Evolutionary conservation across 30 jellyfish, hydroid and myxozoan species (phyloP), one percentile per base, ranked within the genome.

Genomic region (Aurelia sp.): DNA sequence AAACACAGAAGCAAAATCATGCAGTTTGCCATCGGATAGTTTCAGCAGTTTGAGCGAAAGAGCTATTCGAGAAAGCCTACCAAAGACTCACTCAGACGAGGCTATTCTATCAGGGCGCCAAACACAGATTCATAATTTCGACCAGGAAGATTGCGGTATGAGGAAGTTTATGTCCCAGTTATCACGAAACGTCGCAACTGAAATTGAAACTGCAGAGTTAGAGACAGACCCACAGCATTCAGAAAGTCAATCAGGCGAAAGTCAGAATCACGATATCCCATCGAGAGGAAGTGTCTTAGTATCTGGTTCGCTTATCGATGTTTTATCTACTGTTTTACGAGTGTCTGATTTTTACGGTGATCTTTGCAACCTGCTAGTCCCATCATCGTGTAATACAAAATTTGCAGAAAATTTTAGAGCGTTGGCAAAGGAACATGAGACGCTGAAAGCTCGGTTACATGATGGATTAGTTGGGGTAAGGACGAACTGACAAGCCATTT

Each of bases 221-320:
- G 27, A 13, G 21, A 3, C 64, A 35, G 81, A 70, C 31, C 44
- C 3, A 4, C 64, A 17, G 13, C 22, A 20, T 6, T 37, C 55
- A 16, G 55, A 44, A 44, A 44, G 55, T 16, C 55, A 44, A 2
- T 44, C 55, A 13, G 15, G 55, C 10, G 55, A 44, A 44, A 44
- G 55, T 10, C 55, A 44, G 15, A 44, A 8, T 18, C 15, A 4
- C 11, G 71, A 16, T 13, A 4, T 82, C 40, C 91, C 91, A 69
- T 20, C 20, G 4, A 50, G 33, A 69, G 91, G 91, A 4, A 19
- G 69, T 6, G 59, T 82, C 6, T 58, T 82, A 22, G 77, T 71
- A 1, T 68, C 91, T 13, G 73, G 91, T 59, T 82, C 91, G 10
- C 57, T 71, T 6, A 41, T 72, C 68, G 91, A 82, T 30, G 62